phyloP scores from a whole-genome alignment of 1,140 invertebrate genomes.

The Trissolcus basalis region DNA sequence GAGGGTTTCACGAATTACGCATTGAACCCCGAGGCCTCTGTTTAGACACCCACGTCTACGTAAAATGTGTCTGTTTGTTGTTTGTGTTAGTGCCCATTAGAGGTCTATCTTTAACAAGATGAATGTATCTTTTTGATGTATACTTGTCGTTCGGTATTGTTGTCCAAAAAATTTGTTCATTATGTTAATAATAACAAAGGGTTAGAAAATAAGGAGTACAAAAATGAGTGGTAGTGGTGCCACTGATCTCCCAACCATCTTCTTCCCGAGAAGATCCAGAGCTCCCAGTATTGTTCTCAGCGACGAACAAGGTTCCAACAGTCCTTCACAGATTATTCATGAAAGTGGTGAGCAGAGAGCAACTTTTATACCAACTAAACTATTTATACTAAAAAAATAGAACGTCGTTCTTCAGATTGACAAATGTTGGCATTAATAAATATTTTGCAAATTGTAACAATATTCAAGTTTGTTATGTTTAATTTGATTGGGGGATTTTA shows the following conservation, averaged over 20 bases:
- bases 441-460: no score
- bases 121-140: neutral
- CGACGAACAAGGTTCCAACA: slow-evolving; percentile 67
- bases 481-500: no score
- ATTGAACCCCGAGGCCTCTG: no score
- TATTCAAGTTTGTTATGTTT: no score
- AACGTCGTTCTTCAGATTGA: no score
- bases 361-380: no score
- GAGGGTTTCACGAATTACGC: neutral
- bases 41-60: no score
- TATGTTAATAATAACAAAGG: neutral
- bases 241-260: slow-evolving; percentile 76
- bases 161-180: neutral
- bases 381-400: no score
- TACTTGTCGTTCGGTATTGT: neutral
- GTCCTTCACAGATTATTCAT: slow-evolving; percentile 63
- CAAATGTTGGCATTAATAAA: no score
- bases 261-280: slow-evolving; percentile 76
- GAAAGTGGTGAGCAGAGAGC: slow-evolving; percentile 62
- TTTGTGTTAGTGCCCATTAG: slow-evolving; percentile 1
- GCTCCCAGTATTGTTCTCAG: slow-evolving; percentile 73
- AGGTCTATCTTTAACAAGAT: neutral
- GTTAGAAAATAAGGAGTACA: slow-evolving; percentile 28
- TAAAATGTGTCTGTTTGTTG: slow-evolving; percentile 1
- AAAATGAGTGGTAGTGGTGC: slow-evolving; percentile 71